Evolutionary conservation across 1,140 invertebrate species (phyloP).

Genomic region (Lerema accius): DNA sequence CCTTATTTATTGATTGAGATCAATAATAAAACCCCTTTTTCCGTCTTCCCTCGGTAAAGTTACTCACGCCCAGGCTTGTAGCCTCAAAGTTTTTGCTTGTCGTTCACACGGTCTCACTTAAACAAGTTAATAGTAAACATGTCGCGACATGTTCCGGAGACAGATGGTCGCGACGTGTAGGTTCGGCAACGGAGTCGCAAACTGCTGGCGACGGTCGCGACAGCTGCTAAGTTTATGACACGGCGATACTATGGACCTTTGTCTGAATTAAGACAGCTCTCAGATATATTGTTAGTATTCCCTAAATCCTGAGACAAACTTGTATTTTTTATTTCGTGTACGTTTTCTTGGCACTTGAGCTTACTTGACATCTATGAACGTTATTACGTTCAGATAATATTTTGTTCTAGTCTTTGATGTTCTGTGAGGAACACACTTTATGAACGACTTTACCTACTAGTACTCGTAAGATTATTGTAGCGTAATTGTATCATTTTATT

Average conservation of each 20-base stretch:
- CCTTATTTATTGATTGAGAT: no score
- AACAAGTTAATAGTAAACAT: background rate
- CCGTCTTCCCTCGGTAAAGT: no score
- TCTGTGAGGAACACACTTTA: no score
- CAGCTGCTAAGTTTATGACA: constrained; percentile 7
- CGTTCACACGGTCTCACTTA: background rate
- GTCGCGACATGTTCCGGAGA: constrained; percentile 2
- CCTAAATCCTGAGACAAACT: constrained; percentile 2
- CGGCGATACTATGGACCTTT: background rate
- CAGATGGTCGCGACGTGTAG: constrained; percentile 12
- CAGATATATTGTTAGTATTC: constrained; percentile 5
- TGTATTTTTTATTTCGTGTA: background rate
- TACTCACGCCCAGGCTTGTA: no score
- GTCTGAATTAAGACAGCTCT: background rate
- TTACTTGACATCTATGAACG: background rate
- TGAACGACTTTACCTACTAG: no score
- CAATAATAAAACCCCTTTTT: no score
- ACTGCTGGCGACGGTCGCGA: constrained; percentile 13
- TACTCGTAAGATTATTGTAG: no score
- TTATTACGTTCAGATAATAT: background rate
- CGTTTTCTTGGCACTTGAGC: background rate
- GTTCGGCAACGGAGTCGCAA: background rate
- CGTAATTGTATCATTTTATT: no score
- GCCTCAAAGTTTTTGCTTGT: background rate
- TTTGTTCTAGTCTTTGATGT: no score